A percentile compares a stretch with the other conserved stretches of the same genome.
phyloP scores from a whole-genome alignment of 2,113 vertebrate genomes.

The Ophthalmolycus amberensis region DNA sequence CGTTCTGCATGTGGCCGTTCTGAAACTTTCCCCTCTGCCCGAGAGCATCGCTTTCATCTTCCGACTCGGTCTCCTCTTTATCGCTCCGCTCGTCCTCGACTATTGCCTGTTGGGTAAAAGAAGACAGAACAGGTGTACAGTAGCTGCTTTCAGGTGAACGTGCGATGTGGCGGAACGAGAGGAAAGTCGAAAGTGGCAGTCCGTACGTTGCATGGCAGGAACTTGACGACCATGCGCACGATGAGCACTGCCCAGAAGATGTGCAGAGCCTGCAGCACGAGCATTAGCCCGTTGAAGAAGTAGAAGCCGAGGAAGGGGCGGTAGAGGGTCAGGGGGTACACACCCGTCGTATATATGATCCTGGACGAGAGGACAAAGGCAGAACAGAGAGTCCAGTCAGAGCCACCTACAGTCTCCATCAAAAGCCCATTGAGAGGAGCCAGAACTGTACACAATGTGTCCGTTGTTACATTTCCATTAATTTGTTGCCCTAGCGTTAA shows the following conservation, averaged over 20 bases:
- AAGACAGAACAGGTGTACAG: not conserved
- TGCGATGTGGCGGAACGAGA: not conserved
- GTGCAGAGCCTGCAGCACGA: constrained; percentile 90
- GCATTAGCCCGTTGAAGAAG: constrained; percentile 94
- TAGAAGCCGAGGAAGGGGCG: constrained; percentile 92
- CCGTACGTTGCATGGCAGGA: constrained; percentile 92
- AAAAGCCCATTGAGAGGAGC: constrained; percentile 56
- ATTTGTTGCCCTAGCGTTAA: not conserved
- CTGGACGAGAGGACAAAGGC: constrained; percentile 75
- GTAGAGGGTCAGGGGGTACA: constrained; percentile 89
- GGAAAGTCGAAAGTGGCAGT: not conserved
- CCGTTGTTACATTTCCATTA: constrained; percentile 46
- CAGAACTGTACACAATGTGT: constrained; percentile 44
- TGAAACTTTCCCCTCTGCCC: constrained; percentile 62
- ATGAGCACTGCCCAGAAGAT: constrained; percentile 95
- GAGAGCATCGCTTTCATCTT: constrained; percentile 84
- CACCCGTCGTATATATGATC: constrained; percentile 90
- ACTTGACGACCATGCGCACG: constrained; percentile 94
- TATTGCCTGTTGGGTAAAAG: constrained; percentile 66
- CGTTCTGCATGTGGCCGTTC: constrained; percentile 88
- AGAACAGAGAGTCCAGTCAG: constrained; percentile 73
- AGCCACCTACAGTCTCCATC: constrained; percentile 55
- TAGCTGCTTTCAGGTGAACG: not conserved
- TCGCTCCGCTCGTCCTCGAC: constrained; percentile 95
- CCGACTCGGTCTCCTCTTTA: constrained; percentile 90